These are phyloP conservation scores for Telmatochromis sp. DNA, from an alignment of 2,113 vertebrate genomes.

Conservation along the genomic window DNA sequence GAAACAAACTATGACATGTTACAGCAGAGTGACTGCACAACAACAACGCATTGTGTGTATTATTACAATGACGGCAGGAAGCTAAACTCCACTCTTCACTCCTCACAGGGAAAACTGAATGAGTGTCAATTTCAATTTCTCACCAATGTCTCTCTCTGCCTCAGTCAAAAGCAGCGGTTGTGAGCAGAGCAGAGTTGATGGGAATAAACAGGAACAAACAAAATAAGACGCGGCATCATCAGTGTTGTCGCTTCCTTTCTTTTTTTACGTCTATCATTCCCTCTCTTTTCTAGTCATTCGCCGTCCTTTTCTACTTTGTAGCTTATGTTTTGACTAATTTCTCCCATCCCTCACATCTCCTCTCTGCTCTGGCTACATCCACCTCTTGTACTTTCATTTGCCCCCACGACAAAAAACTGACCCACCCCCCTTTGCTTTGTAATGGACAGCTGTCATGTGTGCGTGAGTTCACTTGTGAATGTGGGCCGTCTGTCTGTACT, in stretches of 20 bases:
- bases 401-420: not conserved
- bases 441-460: slow-evolving; percentile 50
- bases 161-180: slow-evolving; percentile 20
- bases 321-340: not conserved
- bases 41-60: not conserved
- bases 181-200: slow-evolving; percentile 1
- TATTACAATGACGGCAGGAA: not conserved
- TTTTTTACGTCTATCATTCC: not conserved
- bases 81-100: slow-evolving; percentile 22
- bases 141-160: slow-evolving; percentile 30
- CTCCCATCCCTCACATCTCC: not conserved
- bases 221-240: slow-evolving; percentile 5
- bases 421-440: not conserved
- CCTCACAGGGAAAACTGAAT: slow-evolving; percentile 21
- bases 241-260: not conserved
- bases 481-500: slow-evolving; percentile 46
- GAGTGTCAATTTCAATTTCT: slow-evolving; percentile 40
- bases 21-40: not conserved
- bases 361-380: not conserved
- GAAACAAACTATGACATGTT: not conserved
- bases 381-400: not conserved
- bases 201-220: slow-evolving; percentile 27
- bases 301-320: not conserved
- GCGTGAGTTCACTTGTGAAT: not conserved
- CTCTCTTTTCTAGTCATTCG: not conserved